phyloP scores from a whole-genome alignment of 2,797 vertebrate genomes.

The Petrocephalus schoutedeni region DNA sequence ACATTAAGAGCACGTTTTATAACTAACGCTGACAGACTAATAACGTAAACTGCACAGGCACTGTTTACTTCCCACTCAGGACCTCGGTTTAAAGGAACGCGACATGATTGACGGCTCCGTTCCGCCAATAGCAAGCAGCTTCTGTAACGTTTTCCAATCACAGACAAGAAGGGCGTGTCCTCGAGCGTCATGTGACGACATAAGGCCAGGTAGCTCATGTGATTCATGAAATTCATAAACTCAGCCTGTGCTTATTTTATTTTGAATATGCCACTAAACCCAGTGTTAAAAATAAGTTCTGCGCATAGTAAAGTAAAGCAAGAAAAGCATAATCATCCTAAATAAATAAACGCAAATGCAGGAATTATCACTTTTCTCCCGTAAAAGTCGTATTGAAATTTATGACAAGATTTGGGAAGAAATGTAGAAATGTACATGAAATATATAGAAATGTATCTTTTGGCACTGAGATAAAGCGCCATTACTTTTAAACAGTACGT shows the following conservation, averaged over 20 bases:
- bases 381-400: background rate
- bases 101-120: background rate
- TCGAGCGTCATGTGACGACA: slow-evolving; percentile 33
- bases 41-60: too few relatives aligned
- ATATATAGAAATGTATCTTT: background rate
- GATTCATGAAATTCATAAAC: slow-evolving; percentile 4
- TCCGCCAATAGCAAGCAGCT: background rate
- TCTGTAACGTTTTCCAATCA: background rate
- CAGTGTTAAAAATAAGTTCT: background rate
- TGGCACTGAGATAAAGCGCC: background rate
- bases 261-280: background rate
- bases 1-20: too few relatives aligned
- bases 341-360: background rate
- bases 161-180: background rate
- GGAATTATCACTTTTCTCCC: background rate
- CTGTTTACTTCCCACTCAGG: background rate
- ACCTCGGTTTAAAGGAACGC: background rate
- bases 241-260: background rate
- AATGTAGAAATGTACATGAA: background rate
- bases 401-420: background rate
- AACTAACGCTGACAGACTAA: background rate
- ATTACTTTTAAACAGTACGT: background rate
- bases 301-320: background rate
- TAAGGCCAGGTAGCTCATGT: slow-evolving; percentile 26
- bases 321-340: background rate